These are phyloP conservation scores for Chrysocyon brachyurus DNA, from an alignment of 2,797 vertebrate species.

Conservation along the genomic window DNA sequence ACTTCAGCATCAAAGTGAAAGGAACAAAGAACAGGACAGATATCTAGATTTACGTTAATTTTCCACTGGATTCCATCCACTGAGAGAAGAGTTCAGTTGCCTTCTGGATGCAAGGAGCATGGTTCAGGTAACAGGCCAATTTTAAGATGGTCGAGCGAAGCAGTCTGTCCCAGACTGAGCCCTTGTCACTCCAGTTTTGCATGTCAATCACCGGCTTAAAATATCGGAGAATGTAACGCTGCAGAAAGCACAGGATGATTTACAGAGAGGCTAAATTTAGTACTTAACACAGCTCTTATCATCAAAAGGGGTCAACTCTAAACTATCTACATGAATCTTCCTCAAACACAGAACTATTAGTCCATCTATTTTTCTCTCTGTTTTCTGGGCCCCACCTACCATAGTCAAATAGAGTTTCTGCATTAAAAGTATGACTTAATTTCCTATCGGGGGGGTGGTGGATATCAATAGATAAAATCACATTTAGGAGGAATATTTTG, in stretches of 20 bases:
- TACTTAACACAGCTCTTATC: constrained; percentile 1
- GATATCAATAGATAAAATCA: neutral
- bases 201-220: constrained; percentile 89
- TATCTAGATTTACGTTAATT: constrained; percentile 67
- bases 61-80: constrained; percentile 89
- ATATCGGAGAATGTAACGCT: constrained; percentile 90
- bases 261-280: constrained; percentile 71
- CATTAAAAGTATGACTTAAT: constrained; percentile 14
- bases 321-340: constrained; percentile 19
- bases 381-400: neutral
- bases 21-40: constrained; percentile 63
- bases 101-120: constrained; percentile 86
- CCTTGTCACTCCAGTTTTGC: constrained; percentile 90
- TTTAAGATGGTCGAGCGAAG: constrained; percentile 88
- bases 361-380: neutral
- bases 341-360: neutral
- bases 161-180: constrained; percentile 88
- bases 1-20: constrained; percentile 69
- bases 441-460: neutral
- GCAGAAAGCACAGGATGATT: constrained; percentile 55
- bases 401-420: constrained; percentile 6
- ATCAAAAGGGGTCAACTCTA: neutral
- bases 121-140: constrained; percentile 89
- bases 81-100: constrained; percentile 87
- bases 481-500: neutral